Evolutionary conservation across 2,888 invertebrate species (phyloP).

Genomic region (Myopa tessellatipennis): DNA sequence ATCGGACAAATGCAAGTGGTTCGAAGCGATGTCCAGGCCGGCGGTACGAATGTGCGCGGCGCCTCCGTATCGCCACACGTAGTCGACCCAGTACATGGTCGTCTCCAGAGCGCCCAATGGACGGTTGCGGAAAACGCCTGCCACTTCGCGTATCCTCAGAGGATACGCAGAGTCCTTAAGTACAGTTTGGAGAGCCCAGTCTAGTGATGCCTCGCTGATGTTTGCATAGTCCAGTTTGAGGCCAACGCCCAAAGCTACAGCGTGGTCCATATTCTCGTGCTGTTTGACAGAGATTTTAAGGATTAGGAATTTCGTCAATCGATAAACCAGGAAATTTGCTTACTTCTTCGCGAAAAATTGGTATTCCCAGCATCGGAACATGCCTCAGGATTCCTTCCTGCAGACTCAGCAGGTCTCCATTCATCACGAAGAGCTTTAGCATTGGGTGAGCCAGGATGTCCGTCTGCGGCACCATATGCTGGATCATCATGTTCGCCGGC

Average conservation of each 20-base stretch:
- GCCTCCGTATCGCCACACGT: conserved; percentile 65
- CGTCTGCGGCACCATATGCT: conserved; percentile 70
- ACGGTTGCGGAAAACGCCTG: conserved; percentile 65
- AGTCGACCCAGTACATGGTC: conserved; percentile 68
- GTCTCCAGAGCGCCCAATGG: conserved; percentile 64
- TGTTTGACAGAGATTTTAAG: neutral
- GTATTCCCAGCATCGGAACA: conserved; percentile 68
- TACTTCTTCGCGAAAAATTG: conserved; percentile 66
- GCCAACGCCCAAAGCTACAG: conserved; percentile 60
- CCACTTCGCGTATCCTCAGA: conserved; percentile 60
- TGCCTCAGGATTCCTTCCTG: conserved; percentile 68
- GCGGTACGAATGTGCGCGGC: conserved; percentile 61
- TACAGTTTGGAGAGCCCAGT: conserved; percentile 61
- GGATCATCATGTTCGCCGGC: conserved; percentile 68
- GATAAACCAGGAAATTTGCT: conserved; percentile 44
- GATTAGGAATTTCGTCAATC: neutral
- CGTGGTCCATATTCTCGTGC: conserved; percentile 57
- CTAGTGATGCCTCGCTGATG: conserved; percentile 60
- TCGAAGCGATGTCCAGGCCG: conserved; percentile 60
- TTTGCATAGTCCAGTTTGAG: conserved; percentile 59
- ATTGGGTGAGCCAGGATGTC: conserved; percentile 69
- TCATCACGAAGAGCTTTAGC: conserved; percentile 67
- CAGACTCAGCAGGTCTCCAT: conserved; percentile 66
- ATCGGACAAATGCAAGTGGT: conserved; percentile 64
- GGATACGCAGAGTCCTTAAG: conserved; percentile 63